Evolutionary conservation across 1,140 invertebrate species (phyloP), one percentile per base, ranked within the genome.

Genomic region (Dendrolimus kikuchii): DNA sequence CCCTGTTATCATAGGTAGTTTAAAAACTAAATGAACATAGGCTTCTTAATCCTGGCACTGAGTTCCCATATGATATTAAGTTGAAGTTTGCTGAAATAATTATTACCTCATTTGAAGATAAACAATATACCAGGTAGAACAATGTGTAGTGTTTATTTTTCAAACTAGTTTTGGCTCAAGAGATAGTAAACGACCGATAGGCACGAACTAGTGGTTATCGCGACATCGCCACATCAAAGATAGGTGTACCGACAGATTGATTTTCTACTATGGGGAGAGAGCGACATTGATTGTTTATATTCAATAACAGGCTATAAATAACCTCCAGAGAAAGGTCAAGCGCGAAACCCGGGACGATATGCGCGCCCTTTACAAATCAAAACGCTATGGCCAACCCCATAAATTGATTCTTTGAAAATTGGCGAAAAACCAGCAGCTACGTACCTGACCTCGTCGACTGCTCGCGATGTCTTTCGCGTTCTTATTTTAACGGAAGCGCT

Each of bases 401-500:
- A 23, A 23, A 23, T 23, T 23, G 23, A 23, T 23, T 23, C 23
- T 23, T 23, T 23, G 23, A 23, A 23, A 23, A 23, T 23, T 23
- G 3, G 23, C 23, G 23, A 23, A 23, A 23, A 23, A 23, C 23
- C 23, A 23, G 23, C 1, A 23, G 23, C 23, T 23, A 23, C 23
- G 23, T 77, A 85, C 79, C 77, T 77, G 51, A 23, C 8, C 46
- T 62, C 59, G 53, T 46, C 39, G 38, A 58, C 44, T 9, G 41
- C 40, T 36, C 71, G 59, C 8, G 57, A 46, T 49, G 56, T 53
- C 46, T 71, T 80, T 71, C 79, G 77, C 5, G 74, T 84, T 49
- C 68, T 71, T 62, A 88, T 81, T 71, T 76, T 74, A 62, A 88
- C 73, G 57, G 76, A 71, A 57, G 86, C 86, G 66, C 68, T 86